phyloP scores from a whole-genome alignment of 2,113 vertebrate species.

The Lycaon pictus region DNA sequence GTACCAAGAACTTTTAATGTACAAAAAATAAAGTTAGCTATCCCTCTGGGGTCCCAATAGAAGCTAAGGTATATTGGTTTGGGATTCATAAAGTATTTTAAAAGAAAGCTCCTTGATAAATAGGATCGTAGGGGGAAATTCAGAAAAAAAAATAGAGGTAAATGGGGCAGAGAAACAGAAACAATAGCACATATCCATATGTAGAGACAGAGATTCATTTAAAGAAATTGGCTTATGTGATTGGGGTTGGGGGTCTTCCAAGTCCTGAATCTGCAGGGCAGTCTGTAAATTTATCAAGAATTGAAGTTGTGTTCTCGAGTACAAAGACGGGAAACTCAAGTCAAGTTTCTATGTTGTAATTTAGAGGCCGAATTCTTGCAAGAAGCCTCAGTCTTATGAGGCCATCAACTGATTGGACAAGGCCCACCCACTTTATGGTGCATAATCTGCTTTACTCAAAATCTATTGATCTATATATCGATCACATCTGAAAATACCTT shows the following conservation, averaged over 20 bases:
- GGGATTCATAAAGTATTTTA: not conserved
- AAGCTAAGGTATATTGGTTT: not conserved
- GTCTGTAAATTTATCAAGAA: not conserved
- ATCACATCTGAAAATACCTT: not conserved
- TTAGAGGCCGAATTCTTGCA: not conserved
- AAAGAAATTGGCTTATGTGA: not conserved
- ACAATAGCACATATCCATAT: not conserved
- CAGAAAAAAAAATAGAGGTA: not conserved
- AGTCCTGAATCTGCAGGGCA: not conserved
- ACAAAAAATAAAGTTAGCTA: not conserved
- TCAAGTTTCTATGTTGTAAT: not conserved
- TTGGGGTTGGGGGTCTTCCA: not conserved
- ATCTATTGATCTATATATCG: conserved; percentile 35
- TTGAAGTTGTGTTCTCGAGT: not conserved
- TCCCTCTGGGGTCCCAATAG: not conserved
- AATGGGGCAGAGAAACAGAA: not conserved
- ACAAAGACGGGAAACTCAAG: not conserved
- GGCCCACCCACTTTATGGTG: not conserved
- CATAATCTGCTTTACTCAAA: not conserved
- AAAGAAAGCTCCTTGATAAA: conserved; percentile 11
- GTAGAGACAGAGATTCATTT: not conserved
- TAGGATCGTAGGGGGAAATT: not conserved
- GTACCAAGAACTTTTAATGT: not conserved
- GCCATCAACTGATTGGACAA: not conserved
- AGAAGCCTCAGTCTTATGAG: not conserved